A percentile compares a stretch with the other conserved stretches of the same genome.
These are phyloP conservation scores for Tipula lateralis DNA, from an alignment of 2,888 invertebrate genomes.

Conservation along the genomic window DNA sequence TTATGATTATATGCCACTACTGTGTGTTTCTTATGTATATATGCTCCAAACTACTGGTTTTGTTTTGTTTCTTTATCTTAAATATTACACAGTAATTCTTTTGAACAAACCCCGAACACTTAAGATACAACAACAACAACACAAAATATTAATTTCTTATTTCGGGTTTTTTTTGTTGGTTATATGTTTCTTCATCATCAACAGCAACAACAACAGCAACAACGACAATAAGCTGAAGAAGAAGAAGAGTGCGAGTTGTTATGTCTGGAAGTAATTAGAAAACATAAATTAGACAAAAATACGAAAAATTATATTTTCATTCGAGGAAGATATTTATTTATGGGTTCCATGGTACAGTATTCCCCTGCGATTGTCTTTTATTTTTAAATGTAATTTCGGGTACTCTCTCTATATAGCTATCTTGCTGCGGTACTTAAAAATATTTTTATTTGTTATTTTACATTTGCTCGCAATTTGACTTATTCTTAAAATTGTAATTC, in stretches of 20 bases:
- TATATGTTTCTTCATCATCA: not conserved
- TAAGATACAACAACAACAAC: not conserved
- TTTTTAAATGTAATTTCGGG: not conserved
- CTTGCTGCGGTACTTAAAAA: not conserved
- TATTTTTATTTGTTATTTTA: not conserved
- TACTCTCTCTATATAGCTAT: not conserved
- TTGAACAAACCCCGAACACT: not conserved
- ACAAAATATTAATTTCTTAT: not conserved
- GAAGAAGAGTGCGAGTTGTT: not conserved
- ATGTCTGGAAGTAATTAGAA: slow-evolving; percentile 24
- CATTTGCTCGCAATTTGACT: not conserved
- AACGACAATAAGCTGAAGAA: too few relatives aligned
- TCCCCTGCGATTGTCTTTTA: not conserved
- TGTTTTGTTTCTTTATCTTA: not conserved
- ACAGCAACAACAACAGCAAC: too few relatives aligned
- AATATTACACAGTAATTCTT: not conserved
- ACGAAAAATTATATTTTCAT: not conserved
- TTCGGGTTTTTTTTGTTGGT: not conserved
- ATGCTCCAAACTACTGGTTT: not conserved
- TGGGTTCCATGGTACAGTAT: not conserved
- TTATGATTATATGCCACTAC: not conserved
- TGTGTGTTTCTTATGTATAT: not conserved
- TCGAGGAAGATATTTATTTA: not conserved
- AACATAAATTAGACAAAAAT: not conserved
- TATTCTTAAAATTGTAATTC: not conserved